phyloP scores from a whole-genome alignment of 1,140 invertebrate genomes.

The Helicoverpa zea region DNA sequence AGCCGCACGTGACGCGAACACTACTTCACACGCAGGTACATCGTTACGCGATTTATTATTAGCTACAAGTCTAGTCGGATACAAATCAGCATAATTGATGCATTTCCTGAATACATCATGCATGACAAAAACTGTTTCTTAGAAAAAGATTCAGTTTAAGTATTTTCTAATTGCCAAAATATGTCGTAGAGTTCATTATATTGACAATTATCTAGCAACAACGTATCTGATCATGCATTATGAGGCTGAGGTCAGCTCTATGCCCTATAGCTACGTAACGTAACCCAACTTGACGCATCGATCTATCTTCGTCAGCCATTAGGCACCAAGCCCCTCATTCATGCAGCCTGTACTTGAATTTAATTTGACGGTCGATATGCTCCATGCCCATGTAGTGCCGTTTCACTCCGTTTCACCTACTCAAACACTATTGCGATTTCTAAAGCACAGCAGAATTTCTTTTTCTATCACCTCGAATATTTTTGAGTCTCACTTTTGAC shows the following conservation, averaged over 20 bases:
- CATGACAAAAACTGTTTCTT: background rate
- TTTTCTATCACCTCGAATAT: slow-evolving; percentile 58
- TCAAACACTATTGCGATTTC: slow-evolving; percentile 63
- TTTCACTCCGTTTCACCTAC: slow-evolving; percentile 74
- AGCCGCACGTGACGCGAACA: background rate
- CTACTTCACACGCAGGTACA: background rate
- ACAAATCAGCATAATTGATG: background rate
- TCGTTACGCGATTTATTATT: background rate
- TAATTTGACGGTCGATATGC: slow-evolving; percentile 81
- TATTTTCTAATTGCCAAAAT: background rate
- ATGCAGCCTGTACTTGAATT: slow-evolving; percentile 74
- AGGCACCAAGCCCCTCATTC: slow-evolving; percentile 46
- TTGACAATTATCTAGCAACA: background rate
- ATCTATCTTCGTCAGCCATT: slow-evolving; percentile 51
- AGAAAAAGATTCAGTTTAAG: background rate
- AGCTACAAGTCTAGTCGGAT: background rate
- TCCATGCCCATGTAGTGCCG: slow-evolving; percentile 69
- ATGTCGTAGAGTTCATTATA: too few species aligned
- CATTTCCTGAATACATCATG: background rate
- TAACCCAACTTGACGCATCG: background rate
- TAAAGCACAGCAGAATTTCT: slow-evolving; percentile 62
- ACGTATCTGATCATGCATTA: background rate
- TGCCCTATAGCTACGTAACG: too few species aligned
- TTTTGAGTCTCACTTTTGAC: slow-evolving; percentile 51
- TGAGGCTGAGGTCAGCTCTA: background rate